A percentile compares a stretch with the other conserved stretches of the same genome.
Evolutionary conservation across 2,888 invertebrate genomes (phyloP).

Genomic region (Pilophorus perplexus): DNA sequence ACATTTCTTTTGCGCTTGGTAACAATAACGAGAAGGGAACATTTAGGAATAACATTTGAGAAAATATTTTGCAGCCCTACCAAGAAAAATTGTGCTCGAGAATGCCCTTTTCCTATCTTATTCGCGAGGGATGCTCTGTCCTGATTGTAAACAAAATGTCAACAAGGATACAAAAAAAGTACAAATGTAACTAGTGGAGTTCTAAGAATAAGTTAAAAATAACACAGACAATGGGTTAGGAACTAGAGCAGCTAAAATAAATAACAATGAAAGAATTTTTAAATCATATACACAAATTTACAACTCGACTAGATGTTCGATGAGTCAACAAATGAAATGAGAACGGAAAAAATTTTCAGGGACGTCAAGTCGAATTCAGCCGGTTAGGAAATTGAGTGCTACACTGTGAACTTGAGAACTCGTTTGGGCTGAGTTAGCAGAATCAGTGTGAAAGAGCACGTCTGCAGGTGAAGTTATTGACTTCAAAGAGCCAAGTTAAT

Average conservation of each 20-base stretch:
- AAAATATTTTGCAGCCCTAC: slow-evolving; percentile 37
- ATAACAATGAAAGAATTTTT: not conserved
- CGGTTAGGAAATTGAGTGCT: too few relatives aligned
- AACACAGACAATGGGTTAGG: not conserved
- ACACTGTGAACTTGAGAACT: too few relatives aligned
- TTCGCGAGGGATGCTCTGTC: slow-evolving; percentile 31
- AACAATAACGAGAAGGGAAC: slow-evolving; percentile 7
- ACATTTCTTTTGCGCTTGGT: slow-evolving; percentile 8
- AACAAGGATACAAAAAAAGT: not conserved
- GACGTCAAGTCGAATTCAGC: too few relatives aligned
- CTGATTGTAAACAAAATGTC: not conserved
- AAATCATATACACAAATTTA: slow-evolving; percentile 3
- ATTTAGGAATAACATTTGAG: slow-evolving; percentile 13
- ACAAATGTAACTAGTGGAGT: not conserved
- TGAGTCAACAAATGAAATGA: too few relatives aligned
- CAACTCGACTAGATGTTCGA: slow-evolving; percentile 14
- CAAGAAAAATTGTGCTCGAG: slow-evolving; percentile 34
- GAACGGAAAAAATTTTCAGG: too few relatives aligned
- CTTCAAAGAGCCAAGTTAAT: too few relatives aligned
- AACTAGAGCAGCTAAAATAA: too few relatives aligned
- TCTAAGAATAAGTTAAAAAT: not conserved
- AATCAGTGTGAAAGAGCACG: too few relatives aligned
- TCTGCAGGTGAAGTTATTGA: too few relatives aligned
- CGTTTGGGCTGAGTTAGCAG: too few relatives aligned
- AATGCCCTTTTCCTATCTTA: slow-evolving; percentile 20